Evolutionary conservation across 2,797 vertebrate genomes (phyloP).

Genomic region (Coreius guichenoti): DNA sequence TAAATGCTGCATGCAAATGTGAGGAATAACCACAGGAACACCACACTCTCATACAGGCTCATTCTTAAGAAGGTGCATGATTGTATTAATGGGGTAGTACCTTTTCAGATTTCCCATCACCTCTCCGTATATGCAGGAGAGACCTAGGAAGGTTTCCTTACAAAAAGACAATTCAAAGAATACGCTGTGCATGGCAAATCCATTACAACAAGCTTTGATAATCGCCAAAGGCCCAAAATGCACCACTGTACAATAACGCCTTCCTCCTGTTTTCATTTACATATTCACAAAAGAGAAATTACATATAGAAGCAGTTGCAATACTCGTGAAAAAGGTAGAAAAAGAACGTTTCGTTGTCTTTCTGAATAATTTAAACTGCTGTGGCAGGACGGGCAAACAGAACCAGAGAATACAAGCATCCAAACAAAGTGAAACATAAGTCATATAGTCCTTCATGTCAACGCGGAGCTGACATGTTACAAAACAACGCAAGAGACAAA

Average conservation of each 20-base stretch:
- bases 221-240: conserved; percentile 58
- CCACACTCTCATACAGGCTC: conserved; percentile 46
- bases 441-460: conserved; percentile 73
- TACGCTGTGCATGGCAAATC: conserved; percentile 64
- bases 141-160: conserved; percentile 50
- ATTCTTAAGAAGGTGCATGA: conserved; percentile 57
- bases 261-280: conserved; percentile 64
- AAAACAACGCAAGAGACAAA: conserved; percentile 80
- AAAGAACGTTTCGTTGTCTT: conserved; percentile 84
- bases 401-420: conserved; percentile 75
- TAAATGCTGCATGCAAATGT: conserved; percentile 22
- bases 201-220: conserved; percentile 60
- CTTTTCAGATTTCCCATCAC: conserved; percentile 54
- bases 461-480: conserved; percentile 64
- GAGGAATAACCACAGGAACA: conserved; percentile 42
- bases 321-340: conserved; percentile 88
- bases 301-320: conserved; percentile 81
- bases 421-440: conserved; percentile 69
- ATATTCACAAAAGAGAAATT: conserved; percentile 79
- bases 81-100: conserved; percentile 58
- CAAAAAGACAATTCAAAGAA: conserved; percentile 56
- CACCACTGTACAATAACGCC: conserved; percentile 62
- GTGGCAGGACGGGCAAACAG: conserved; percentile 78
- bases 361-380: conserved; percentile 92
- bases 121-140: conserved; percentile 50